Evolutionary conservation across 1,140 invertebrate species (phyloP).

Genomic region (Heliconius eleuchia): DNA sequence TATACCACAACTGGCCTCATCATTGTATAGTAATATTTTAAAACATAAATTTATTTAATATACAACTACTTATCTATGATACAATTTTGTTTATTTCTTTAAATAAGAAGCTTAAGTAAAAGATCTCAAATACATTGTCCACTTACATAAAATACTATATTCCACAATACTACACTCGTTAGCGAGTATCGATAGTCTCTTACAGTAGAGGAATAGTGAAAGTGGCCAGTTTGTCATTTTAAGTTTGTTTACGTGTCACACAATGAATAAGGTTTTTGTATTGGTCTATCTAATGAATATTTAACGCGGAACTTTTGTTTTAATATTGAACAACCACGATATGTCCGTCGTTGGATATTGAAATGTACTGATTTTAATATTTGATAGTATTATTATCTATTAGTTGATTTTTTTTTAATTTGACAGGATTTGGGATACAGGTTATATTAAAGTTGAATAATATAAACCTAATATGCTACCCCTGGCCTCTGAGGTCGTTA

Average conservation of each 20-base stretch:
- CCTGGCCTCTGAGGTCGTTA: no score
- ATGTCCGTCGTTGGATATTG: slow-evolving; percentile 15
- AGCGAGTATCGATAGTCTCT: not conserved
- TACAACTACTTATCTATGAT: no score
- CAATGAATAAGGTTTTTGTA: slow-evolving; percentile 41
- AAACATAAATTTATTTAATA: no score
- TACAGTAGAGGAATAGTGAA: slow-evolving; percentile 49
- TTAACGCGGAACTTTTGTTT: slow-evolving; percentile 40
- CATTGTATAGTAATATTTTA: no score
- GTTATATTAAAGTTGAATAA: not conserved
- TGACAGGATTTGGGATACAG: not conserved
- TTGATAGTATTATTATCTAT: not conserved
- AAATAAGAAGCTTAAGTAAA: no score
- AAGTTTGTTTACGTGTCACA: slow-evolving; percentile 58
- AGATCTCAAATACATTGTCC: not conserved
- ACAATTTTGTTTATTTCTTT: no score
- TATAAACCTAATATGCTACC: not conserved
- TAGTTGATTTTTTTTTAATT: not conserved
- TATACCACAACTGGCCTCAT: no score
- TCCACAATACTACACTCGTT: not conserved
- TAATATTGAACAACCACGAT: not conserved
- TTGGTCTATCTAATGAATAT: slow-evolving; percentile 43
- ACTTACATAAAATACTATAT: not conserved
- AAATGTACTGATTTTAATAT: not conserved
- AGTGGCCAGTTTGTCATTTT: slow-evolving; percentile 56